Evolutionary conservation across 2,113 vertebrate genomes (phyloP).

Genomic region (Rhizomys pruinosus): DNA sequence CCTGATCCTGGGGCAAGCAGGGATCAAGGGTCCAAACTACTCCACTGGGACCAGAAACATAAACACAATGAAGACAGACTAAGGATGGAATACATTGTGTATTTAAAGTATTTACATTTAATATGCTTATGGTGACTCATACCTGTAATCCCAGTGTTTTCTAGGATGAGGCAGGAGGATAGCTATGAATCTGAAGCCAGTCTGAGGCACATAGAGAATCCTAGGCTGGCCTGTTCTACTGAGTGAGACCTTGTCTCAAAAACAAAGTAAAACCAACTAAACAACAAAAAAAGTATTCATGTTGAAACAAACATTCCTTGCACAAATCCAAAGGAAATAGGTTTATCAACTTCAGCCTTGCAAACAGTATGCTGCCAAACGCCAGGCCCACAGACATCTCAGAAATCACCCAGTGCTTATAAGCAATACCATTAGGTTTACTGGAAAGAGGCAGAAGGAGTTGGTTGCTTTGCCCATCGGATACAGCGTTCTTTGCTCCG

Average conservation of each 20-base stretch:
- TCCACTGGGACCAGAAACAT: rapidly evolving
- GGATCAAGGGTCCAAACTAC: too few relatives aligned
- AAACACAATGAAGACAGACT: not conserved
- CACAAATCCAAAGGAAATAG: not conserved
- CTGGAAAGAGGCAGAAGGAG: not conserved
- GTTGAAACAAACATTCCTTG: not conserved
- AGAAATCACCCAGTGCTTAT: not conserved
- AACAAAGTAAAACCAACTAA: not conserved
- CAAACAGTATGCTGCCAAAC: not conserved
- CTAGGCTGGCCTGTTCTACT: not conserved
- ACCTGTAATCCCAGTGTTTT: not conserved
- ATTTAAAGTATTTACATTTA: not conserved
- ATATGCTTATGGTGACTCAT: not conserved
- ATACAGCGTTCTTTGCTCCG: not conserved
- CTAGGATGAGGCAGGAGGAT: not conserved
- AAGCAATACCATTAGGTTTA: not conserved
- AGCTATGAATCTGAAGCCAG: not conserved
- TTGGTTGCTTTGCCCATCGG: not conserved
- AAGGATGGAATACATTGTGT: not conserved
- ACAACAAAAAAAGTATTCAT: not conserved
- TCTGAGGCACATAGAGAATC: not conserved
- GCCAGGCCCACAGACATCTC: not conserved
- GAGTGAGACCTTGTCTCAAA: not conserved
- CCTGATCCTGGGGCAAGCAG: not conserved
- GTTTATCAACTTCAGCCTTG: not conserved